Conservation (phyloP, 23 tunicate genomes). For the Trididemnum nubilum region DNA sequence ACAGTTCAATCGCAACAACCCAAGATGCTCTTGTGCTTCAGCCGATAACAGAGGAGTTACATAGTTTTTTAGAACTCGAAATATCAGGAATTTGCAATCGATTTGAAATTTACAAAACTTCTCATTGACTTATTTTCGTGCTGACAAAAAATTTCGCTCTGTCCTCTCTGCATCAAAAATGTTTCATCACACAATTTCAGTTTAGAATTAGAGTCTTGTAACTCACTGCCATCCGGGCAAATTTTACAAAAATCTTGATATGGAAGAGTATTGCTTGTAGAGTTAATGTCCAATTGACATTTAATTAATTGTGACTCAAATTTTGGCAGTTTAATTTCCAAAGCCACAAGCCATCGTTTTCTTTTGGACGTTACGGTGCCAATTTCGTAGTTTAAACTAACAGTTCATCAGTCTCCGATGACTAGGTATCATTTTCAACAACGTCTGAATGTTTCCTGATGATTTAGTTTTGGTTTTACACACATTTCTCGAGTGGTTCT, state of each 20-base stretch:
- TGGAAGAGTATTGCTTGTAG: not conserved
- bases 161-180: not conserved
- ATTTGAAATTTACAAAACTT: no score
- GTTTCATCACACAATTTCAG: conserved; percentile 1
- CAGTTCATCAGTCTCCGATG: not conserved
- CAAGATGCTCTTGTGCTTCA: conserved; percentile 2
- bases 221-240: not conserved
- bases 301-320: not conserved
- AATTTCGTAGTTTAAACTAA: not conserved
- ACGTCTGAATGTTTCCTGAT: not conserved
- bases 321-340: not conserved
- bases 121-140: not conserved
- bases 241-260: not conserved
- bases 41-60: conserved; percentile 8
- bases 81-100: no score
- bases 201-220: not conserved
- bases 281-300: not conserved
- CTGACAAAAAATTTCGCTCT: not conserved
- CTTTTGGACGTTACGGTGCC: not conserved
- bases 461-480: not conserved
- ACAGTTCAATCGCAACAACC: conserved; percentile 3
- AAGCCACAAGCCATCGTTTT: not conserved
- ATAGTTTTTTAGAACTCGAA: not conserved
- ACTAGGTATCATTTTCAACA: not conserved
- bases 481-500: not conserved